Base-by-base conservation (phyloP, 1,140 invertebrate species). In the Laupala kohalensis region DNA sequence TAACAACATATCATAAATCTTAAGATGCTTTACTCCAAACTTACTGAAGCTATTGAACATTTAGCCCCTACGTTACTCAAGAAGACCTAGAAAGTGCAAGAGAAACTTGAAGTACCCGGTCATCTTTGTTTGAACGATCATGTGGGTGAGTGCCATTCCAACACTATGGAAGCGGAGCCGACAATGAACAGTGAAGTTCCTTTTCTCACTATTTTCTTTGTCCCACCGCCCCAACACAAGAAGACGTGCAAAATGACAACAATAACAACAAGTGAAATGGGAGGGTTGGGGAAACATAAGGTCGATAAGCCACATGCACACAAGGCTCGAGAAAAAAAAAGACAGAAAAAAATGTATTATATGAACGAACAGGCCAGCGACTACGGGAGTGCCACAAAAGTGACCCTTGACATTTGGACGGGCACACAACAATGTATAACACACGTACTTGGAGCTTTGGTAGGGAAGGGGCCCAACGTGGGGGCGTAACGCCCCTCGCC, bases 371-470 rank as follows among this genome's bases (percentile, higher is more conserved):
- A 66, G 23, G 3, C 1, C 23, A 66, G 25, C 23, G 64, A 24
- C 25, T 65, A 23, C 25, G 25, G n/a, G n/a, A 65, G n/a, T 6
- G n/a, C n/a, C 64, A n/a, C 25, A n/a, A 5, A 6, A 6, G 25
- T 6, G 25, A n/a, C 25, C 64, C 25, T 23, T 9, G 4, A 19
- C 9, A 19, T 19, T 9, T 19, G 37, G 37, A 19, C 37, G 37
- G 37, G 37, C 37, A 53, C 37, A 53, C 37, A 70, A 64, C 37
- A 64, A 63, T 24, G 53, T 62, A 25, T 6, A 70, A 37, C 70
- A 69, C 74, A 83, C 85, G 78, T 86, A 86, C 85, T 86, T 86
- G 85, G 83, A 81, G 82, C 82, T 79, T 84, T 86, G 83, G 83
- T 85, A 77, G 84, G 84, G 78, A 83, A 83, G 79, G 83, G 78